Conservation (phyloP, 2,888 invertebrate species). For the Platycheirus albimanus region DNA sequence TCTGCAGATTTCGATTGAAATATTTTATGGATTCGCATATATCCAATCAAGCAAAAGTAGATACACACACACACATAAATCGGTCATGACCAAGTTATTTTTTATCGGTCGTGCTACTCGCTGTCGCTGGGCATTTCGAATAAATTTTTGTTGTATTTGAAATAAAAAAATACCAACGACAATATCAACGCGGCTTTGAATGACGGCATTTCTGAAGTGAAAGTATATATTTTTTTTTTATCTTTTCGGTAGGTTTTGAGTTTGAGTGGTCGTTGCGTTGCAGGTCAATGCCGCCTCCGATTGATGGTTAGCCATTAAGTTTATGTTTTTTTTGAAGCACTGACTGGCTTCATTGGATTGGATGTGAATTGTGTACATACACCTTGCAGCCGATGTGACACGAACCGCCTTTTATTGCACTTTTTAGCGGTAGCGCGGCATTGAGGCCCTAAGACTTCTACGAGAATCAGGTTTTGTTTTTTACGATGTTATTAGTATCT, state of each 20-base stretch:
- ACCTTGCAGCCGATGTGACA: conserved; percentile 43
- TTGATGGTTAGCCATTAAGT: conserved; percentile 55
- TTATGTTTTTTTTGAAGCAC: conserved; percentile 21
- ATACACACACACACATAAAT: conserved; percentile 53
- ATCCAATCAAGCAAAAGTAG: conserved; percentile 53
- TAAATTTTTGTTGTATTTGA: not conserved
- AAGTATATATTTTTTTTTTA: conserved; percentile 58
- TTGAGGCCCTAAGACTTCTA: conserved; percentile 48
- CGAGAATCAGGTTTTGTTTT: conserved; percentile 55
- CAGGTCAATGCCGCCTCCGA: conserved; percentile 63
- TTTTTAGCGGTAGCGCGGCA: not conserved
- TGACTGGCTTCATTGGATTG: conserved; percentile 14
- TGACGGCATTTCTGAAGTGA: conserved; percentile 69
- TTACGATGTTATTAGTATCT: not conserved
- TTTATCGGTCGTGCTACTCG: conserved; percentile 9
- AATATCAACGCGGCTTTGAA: conserved; percentile 9
- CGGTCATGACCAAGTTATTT: conserved; percentile 69
- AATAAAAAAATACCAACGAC: conserved; percentile 6
- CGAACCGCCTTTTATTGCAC: conserved; percentile 16
- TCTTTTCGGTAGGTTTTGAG: conserved; percentile 17
- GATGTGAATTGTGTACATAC: conserved; percentile 22
- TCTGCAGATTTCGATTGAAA: conserved; percentile 45
- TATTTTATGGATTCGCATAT: conserved; percentile 49
- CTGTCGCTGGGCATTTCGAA: conserved; percentile 3
- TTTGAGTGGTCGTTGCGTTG: conserved; percentile 48